Percentiles rank a stretch among this genome's conserved stretches.
Conservation (phyloP, 2,888 invertebrate species). For the Apotomis turbidana region DNA sequence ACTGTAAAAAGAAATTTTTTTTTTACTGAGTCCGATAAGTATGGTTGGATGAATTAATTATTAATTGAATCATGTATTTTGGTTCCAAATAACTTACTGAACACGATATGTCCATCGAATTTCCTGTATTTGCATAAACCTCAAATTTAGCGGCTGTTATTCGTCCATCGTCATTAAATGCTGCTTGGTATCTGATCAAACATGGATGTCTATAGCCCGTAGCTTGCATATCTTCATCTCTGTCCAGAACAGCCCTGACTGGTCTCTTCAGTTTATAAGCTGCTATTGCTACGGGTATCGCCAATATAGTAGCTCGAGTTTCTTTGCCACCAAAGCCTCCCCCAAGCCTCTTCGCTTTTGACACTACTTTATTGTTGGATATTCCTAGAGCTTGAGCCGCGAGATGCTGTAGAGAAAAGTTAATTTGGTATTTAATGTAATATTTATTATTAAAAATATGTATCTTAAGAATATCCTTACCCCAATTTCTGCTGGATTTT, state of each 20-base stretch:
- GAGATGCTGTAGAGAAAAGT: slow-evolving; percentile 76
- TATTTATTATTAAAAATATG: neutral
- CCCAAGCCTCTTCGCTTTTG: slow-evolving; percentile 90
- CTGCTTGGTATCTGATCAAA: slow-evolving; percentile 89
- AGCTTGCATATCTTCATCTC: slow-evolving; percentile 94
- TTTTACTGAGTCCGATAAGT: neutral
- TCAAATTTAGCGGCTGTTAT: slow-evolving; percentile 86
- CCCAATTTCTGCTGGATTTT: slow-evolving; percentile 90
- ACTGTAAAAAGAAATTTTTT: slow-evolving; percentile 74
- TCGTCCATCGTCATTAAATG: slow-evolving; percentile 87
- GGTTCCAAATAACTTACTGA: slow-evolving; percentile 72
- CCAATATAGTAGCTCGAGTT: slow-evolving; percentile 84
- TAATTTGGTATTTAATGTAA: neutral
- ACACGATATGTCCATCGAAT: slow-evolving; percentile 88
- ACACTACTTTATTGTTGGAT: slow-evolving; percentile 86
- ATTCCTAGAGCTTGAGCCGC: slow-evolving; percentile 85
- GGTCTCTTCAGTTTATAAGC: slow-evolving; percentile 89
- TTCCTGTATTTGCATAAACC: slow-evolving; percentile 89
- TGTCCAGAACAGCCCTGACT: slow-evolving; percentile 90
- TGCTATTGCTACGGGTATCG: slow-evolving; percentile 88
- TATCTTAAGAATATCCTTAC: slow-evolving; percentile 62
- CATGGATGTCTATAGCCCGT: slow-evolving; percentile 93
- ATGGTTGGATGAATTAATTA: neutral
- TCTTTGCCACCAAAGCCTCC: slow-evolving; percentile 97
- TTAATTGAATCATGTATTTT: neutral